Percentiles rank a stretch among this genome's conserved stretches.
Conservation (phyloP, 1,140 invertebrate genomes). For the Bombus waltoni region DNA sequence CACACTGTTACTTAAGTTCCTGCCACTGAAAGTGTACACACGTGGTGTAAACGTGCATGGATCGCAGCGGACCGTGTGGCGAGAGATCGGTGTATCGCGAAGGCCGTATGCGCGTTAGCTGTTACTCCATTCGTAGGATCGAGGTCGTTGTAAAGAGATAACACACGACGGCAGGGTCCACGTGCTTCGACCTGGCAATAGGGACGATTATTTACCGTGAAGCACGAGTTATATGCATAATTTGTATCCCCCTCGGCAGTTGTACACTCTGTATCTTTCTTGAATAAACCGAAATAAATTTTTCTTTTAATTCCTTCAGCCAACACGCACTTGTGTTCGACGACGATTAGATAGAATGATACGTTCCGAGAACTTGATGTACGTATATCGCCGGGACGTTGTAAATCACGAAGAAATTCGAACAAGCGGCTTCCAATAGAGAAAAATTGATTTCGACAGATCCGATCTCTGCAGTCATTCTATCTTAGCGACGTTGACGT, state of each 20-base stretch:
- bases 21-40: conserved; percentile 2
- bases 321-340: conserved; percentile 4
- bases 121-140: conserved; percentile 47
- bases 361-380: not conserved
- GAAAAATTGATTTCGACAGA: not conserved
- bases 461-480: conserved; percentile 13
- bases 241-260: conserved; percentile 62
- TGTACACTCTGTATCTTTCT: conserved; percentile 74
- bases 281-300: conserved; percentile 76
- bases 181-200: conserved; percentile 54
- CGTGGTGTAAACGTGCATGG: not conserved
- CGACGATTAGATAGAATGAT: conserved; percentile 16
- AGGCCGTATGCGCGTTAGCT: conserved; percentile 44
- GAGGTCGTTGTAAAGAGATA: conserved; percentile 45
- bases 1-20: conserved; percentile 21
- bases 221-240: conserved; percentile 61
- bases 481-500: conserved; percentile 1
- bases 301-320: conserved; percentile 74
- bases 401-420: not conserved
- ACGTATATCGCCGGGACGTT: not conserved
- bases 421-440: not conserved
- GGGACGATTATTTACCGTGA: conserved; percentile 53
- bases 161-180: conserved; percentile 46
- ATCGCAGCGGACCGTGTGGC: conserved; percentile 4
- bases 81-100: conserved; percentile 44